phyloP scores from a whole-genome alignment of 37 sponge, comb jelly and placozoan species.

The Chondrosia reniformis region DNA sequence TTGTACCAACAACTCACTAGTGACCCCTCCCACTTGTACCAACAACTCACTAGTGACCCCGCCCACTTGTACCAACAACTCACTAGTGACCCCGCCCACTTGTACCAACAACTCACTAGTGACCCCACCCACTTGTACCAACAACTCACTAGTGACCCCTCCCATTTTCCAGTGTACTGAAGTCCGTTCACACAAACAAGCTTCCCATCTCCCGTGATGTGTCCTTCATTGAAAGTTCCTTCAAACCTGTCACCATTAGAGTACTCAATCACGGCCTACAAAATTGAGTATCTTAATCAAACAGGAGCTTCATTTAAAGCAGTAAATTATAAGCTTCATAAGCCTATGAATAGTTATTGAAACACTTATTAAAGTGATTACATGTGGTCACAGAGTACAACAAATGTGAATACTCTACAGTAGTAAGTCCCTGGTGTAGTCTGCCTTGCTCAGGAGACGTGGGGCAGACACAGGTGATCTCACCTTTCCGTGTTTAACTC shows the following conservation, averaged over 20 bases:
- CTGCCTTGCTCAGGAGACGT: not conserved
- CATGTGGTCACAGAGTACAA: not conserved
- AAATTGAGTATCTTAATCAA: not conserved
- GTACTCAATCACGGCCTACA: conserved; percentile 67
- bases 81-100: no score
- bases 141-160: conserved; percentile 60
- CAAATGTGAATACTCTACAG: not conserved
- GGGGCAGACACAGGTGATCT: conserved; percentile 20
- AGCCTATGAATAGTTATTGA: no score
- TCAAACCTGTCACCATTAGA: conserved; percentile 81
- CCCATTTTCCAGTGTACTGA: conserved; percentile 77
- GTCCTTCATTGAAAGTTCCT: conserved; percentile 63
- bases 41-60: no score
- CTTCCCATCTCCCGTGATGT: conserved; percentile 76
- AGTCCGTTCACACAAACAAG: conserved; percentile 56
- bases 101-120: no score
- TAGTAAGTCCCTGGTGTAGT: not conserved
- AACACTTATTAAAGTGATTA: no score
- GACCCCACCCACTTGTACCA: not conserved
- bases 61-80: no score
- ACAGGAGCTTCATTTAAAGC: no score
- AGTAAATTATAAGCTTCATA: no score
- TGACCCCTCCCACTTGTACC: no score
- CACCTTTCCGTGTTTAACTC: conserved; percentile 72
- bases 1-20: no score